These are phyloP conservation scores for Crenuchus spilurus DNA, from an alignment of 2,797 vertebrate genomes.

Conservation along the genomic window DNA sequence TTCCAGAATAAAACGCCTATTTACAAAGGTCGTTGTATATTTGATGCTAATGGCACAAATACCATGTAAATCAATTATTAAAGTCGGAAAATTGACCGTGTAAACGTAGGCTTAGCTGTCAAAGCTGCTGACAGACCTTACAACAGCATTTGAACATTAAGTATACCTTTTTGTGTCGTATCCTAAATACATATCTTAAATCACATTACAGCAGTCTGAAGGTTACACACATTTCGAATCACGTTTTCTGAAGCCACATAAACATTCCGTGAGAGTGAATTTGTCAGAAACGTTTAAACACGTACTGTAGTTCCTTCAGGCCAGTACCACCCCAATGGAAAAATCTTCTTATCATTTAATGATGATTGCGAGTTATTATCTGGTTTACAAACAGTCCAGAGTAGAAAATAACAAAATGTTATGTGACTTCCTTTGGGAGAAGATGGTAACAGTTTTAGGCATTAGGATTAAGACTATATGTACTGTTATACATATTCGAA, in stretches of 20 bases:
- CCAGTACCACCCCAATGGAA: slow-evolving; percentile 19
- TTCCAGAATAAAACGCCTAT: neutral
- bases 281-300: neutral
- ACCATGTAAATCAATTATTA: neutral
- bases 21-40: neutral
- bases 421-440: slow-evolving; percentile 21
- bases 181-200: no score
- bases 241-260: neutral
- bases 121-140: neutral
- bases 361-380: slow-evolving; percentile 42
- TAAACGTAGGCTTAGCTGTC: neutral
- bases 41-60: neutral
- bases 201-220: no score
- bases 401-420: slow-evolving; percentile 22
- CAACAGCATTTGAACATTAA: no score
- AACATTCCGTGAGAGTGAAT: neutral
- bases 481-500: no score
- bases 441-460: neutral
- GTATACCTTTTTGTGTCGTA: no score
- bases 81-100: neutral
- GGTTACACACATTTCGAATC: neutral
- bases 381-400: slow-evolving; percentile 36
- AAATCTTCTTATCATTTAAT: slow-evolving; percentile 43
- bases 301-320: neutral
- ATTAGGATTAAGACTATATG: no score